Conservation (phyloP, 2,113 vertebrate species). For the Brevimyrus niger region DNA sequence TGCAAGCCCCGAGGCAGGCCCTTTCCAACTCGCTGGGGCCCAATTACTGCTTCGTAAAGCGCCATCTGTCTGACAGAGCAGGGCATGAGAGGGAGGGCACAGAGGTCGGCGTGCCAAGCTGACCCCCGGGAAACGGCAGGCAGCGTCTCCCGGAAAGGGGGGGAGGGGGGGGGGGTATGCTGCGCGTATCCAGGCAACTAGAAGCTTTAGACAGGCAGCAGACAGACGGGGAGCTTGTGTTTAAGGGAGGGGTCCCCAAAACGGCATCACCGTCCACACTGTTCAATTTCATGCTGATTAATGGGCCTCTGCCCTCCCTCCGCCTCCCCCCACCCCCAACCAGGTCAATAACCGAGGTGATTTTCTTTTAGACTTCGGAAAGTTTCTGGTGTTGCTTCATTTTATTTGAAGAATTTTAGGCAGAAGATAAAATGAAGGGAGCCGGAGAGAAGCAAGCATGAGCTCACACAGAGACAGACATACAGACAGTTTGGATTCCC, state of each 20-base stretch:
- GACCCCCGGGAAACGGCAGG: not conserved
- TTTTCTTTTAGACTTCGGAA: not conserved
- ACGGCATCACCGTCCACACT: not conserved
- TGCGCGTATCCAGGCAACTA: not conserved
- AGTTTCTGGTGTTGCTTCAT: constrained; percentile 14
- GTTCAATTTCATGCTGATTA: not conserved
- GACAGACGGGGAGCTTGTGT: not conserved
- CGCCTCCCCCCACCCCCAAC: not conserved
- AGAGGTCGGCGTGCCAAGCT: not conserved
- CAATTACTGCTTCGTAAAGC: not conserved
- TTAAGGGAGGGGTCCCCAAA: not conserved
- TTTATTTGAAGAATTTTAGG: constrained; percentile 10
- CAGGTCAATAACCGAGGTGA: not conserved
- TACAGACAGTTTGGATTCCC: not conserved
- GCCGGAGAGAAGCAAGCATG: not conserved
- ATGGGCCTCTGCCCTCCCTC: not conserved
- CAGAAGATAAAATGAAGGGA: not conserved
- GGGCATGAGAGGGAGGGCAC: not conserved
- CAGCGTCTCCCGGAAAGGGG: not conserved
- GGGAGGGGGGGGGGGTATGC: not conserved
- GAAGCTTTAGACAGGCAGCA: not conserved
- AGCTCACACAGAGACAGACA: not conserved
- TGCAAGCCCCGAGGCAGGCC: too few relatives aligned
- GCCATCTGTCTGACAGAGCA: not conserved
- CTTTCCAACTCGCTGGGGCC: not conserved